Evolutionary conservation across 2,797 vertebrate species (phyloP).

Genomic region (Platalea minor): DNA sequence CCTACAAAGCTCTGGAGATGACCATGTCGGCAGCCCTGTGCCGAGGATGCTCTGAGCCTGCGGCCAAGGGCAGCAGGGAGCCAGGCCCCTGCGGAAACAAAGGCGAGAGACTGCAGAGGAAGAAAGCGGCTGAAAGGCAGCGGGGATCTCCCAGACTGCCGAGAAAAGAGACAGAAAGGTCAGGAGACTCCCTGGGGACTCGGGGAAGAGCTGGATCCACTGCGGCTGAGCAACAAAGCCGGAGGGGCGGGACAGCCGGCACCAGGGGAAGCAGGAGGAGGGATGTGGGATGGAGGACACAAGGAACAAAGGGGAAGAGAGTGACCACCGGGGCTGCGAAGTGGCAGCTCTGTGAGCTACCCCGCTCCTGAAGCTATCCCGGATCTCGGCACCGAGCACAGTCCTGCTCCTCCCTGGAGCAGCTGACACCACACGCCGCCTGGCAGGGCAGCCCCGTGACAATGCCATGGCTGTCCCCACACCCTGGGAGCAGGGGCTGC

Average conservation of each 20-base stretch:
- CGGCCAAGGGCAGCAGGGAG: neutral
- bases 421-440: neutral
- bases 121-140: neutral
- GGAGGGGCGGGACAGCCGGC: neutral
- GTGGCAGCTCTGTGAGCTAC: neutral
- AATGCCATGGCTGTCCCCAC: neutral
- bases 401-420: neutral
- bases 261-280: neutral
- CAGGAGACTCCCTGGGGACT: slow-evolving; percentile 22
- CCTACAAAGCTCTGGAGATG: neutral
- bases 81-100: neutral
- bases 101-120: rapidly evolving
- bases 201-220: neutral
- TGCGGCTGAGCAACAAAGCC: neutral
- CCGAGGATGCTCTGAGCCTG: neutral
- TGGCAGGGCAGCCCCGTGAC: slow-evolving; percentile 8
- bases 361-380: neutral
- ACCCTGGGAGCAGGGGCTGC: neutral
- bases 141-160: neutral
- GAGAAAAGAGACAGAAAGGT: slow-evolving; percentile 24
- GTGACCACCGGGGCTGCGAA: neutral
- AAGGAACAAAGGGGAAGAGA: slow-evolving; percentile 31
- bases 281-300: neutral
- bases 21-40: neutral
- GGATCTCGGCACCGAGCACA: neutral